Evolutionary conservation across 2,113 vertebrate genomes (phyloP).

Genomic region (Panthera uncia): DNA sequence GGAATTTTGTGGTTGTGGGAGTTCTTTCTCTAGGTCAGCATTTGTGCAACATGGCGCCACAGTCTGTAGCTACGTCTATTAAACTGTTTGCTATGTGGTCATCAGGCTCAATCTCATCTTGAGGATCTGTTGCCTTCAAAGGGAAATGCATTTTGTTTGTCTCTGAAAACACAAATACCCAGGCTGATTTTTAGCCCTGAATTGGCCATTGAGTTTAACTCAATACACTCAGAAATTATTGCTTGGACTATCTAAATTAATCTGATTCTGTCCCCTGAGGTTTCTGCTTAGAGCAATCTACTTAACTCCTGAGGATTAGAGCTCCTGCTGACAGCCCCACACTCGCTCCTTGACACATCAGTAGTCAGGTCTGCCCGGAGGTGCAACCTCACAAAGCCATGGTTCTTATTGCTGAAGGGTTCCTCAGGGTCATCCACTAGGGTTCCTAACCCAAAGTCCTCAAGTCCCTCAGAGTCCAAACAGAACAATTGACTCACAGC

Average conservation of each 20-base stretch:
- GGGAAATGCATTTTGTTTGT: background rate
- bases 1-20: background rate
- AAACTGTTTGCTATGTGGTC: background rate
- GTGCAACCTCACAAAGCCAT: accelerated
- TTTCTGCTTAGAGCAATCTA: slow-evolving; percentile 33
- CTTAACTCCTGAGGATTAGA: background rate
- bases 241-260: background rate
- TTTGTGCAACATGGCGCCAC: accelerated
- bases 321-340: background rate
- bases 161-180: background rate
- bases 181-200: slow-evolving; percentile 3
- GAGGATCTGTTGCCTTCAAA: background rate
- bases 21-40: background rate
- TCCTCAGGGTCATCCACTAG: background rate
- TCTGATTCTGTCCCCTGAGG: background rate
- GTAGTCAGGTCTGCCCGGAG: background rate
- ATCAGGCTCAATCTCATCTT: background rate
- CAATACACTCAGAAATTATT: slow-evolving; percentile 38
- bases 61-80: background rate
- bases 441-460: background rate
- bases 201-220: slow-evolving; percentile 28
- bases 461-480: background rate
- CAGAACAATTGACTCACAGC: background rate
- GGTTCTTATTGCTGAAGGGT: background rate
- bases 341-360: background rate